Conservation (phyloP, 1,140 invertebrate species). For the Cyphomyrmex costatus region DNA sequence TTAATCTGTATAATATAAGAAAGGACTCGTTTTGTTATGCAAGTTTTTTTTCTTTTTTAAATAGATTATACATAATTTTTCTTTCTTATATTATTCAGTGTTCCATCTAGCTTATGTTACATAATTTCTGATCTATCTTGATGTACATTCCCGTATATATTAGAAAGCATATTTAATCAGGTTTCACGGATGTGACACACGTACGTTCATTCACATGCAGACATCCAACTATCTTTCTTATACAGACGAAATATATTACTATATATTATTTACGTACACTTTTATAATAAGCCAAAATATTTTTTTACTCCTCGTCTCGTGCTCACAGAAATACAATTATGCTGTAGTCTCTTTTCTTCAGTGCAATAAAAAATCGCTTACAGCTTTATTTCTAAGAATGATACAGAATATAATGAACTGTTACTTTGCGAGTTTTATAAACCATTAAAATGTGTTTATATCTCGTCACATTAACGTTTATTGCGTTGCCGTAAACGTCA, state of each 20-base stretch:
- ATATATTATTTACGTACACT: not conserved
- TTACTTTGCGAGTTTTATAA: conserved; percentile 28
- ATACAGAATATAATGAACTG: not conserved
- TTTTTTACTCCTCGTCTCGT: conserved; percentile 27
- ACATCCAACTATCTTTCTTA: conserved; percentile 14
- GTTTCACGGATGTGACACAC: not conserved
- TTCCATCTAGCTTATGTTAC: not conserved
- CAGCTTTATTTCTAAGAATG: conserved; percentile 13
- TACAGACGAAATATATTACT: not conserved
- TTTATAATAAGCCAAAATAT: not conserved
- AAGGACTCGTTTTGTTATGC: not conserved
- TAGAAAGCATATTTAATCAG: conserved; percentile 9
- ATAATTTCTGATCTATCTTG: conserved; percentile 31
- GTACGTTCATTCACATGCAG: not conserved
- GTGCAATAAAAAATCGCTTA: not conserved
- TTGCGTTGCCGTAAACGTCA: conserved; percentile 13
- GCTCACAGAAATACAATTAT: conserved; percentile 11
- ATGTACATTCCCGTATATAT: not conserved
- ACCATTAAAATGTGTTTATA: conserved; percentile 40
- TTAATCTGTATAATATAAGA: conserved; percentile 19
- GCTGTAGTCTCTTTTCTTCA: not conserved
- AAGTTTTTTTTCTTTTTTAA: not conserved
- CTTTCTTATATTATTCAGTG: conserved; percentile 13
- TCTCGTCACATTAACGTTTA: conserved; percentile 31
- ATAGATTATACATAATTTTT: conserved; percentile 19